phyloP scores from a whole-genome alignment of 2,113 vertebrate species.

The Rhabdomys dilectus region DNA sequence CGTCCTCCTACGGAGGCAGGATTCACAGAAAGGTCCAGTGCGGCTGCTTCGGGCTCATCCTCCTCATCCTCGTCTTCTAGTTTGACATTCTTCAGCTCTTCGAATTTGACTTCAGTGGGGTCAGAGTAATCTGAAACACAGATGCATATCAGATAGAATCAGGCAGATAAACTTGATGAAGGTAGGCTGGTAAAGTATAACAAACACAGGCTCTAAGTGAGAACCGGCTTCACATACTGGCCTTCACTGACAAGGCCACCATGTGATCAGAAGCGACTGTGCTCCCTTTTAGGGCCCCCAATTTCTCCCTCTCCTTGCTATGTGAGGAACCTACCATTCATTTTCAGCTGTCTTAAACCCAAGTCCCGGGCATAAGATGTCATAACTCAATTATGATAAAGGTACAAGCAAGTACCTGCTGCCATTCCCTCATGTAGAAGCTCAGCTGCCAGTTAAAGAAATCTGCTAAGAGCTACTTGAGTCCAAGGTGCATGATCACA shows the following conservation, averaged over 20 bases:
- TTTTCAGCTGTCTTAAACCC: not conserved
- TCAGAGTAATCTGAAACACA: slow-evolving; percentile 84
- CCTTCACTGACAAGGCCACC: not conserved
- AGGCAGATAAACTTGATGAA: not conserved
- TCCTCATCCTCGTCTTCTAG: slow-evolving; percentile 84
- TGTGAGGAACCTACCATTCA: not conserved
- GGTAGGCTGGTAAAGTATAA: not conserved
- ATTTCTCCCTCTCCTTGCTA: not conserved
- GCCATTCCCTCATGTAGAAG: not conserved
- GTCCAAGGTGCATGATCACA: not conserved
- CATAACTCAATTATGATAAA: not conserved
- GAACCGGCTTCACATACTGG: not conserved
- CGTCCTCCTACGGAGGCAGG: slow-evolving; percentile 72
- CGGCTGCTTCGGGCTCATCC: slow-evolving; percentile 83
- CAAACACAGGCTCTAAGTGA: accelerated
- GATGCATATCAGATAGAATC: not conserved
- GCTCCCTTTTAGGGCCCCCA: not conserved
- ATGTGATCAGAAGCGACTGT: no score
- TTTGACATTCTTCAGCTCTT: slow-evolving; percentile 88
- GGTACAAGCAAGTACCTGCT: not conserved
- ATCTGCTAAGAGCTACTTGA: not conserved
- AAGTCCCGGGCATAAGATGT: accelerated
- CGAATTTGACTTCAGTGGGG: slow-evolving; percentile 84
- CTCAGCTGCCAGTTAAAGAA: not conserved
- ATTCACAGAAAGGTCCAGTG: slow-evolving; percentile 87